Evolutionary conservation across 1,140 invertebrate genomes (phyloP).

Genomic region (Dinoponera quadriceps): DNA sequence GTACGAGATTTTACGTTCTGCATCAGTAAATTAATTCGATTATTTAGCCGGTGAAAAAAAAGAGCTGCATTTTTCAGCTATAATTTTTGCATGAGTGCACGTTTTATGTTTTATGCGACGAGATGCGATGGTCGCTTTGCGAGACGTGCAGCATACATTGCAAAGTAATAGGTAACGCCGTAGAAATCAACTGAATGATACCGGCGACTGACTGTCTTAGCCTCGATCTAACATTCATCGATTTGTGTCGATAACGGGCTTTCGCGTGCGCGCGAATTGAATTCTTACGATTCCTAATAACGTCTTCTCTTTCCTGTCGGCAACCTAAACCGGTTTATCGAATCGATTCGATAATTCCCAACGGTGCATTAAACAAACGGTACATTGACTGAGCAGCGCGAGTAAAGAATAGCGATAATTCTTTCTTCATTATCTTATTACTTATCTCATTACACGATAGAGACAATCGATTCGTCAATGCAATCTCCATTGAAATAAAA

Average conservation of each 20-base stretch:
- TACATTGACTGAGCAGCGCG: not conserved
- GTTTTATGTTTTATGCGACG: not conserved
- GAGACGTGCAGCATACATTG: slow-evolving; percentile 15
- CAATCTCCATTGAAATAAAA: too few species aligned
- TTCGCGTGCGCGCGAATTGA: slow-evolving; percentile 17
- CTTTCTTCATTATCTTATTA: too few species aligned
- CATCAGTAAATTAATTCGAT: not conserved
- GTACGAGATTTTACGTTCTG: not conserved
- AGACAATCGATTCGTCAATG: too few species aligned
- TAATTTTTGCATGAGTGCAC: not conserved
- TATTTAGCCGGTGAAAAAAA: not conserved
- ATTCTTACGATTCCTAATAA: slow-evolving; percentile 25
- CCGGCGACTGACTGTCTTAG: slow-evolving; percentile 5
- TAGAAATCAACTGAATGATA: slow-evolving; percentile 47
- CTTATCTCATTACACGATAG: too few species aligned
- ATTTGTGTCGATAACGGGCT: slow-evolving; percentile 26
- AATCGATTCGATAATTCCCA: not conserved
- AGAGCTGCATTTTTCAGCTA: not conserved
- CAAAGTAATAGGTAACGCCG: slow-evolving; percentile 14
- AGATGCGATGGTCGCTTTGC: not conserved
- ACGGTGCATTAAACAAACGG: not conserved
- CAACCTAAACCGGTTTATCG: not conserved
- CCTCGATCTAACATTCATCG: slow-evolving; percentile 1
- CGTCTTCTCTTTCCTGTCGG: not conserved
- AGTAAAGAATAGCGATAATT: not conserved